Evolutionary conservation across 2,113 vertebrate genomes (phyloP).

Genomic region (Acanthisitta chloris): DNA sequence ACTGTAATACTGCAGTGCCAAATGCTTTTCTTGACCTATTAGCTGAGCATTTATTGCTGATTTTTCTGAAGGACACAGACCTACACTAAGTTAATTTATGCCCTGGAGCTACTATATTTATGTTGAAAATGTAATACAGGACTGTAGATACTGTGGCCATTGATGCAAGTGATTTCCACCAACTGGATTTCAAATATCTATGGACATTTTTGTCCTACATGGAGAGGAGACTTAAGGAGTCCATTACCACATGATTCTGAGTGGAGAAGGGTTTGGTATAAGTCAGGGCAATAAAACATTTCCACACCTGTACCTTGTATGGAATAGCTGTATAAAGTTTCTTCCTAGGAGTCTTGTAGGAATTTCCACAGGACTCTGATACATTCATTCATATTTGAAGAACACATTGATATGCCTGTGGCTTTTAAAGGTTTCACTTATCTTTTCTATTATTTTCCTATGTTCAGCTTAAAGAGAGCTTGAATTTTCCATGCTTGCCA

Average conservation of each 20-base stretch:
- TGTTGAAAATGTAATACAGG: neutral
- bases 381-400: neutral
- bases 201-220: neutral
- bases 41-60: neutral
- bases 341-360: neutral
- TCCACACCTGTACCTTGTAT: neutral
- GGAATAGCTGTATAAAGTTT: neutral
- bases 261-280: neutral
- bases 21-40: neutral
- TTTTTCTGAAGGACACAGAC: neutral
- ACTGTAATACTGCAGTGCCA: neutral
- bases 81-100: neutral
- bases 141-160: too few species aligned
- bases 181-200: neutral
- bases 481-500: neutral
- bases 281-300: neutral
- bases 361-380: neutral
- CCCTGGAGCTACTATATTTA: neutral
- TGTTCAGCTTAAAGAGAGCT: neutral
- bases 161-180: neutral
- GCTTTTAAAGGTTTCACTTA: neutral
- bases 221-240: neutral
- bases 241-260: accelerated
- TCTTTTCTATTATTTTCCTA: neutral
- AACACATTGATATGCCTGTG: accelerated